Percentiles rank a stretch among this genome's conserved stretches.
phyloP scores from a whole-genome alignment of 1,140 invertebrate genomes.

The Sycophaga agraensis region DNA sequence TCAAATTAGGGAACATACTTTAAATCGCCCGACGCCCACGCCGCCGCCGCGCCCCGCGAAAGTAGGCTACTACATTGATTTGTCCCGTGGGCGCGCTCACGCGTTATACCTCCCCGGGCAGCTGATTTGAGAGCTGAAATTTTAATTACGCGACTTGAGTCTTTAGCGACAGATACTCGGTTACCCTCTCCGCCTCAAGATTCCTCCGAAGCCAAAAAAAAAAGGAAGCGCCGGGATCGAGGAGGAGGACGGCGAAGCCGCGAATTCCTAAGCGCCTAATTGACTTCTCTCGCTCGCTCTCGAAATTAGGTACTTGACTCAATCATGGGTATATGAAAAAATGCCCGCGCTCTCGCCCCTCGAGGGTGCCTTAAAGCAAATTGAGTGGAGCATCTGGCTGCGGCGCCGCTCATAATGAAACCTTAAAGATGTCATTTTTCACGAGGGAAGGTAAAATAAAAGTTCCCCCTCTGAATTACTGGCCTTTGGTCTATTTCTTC shows the following conservation, averaged over 20 bases:
- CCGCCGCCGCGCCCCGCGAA: neutral
- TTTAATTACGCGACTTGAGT: conserved; percentile 25
- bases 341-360: neutral
- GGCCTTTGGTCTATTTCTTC: too few relatives aligned
- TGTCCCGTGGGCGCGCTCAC: neutral
- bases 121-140: conserved; percentile 20
- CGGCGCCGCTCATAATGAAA: conserved; percentile 16
- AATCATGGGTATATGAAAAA: conserved; percentile 22
- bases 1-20: conserved; percentile 27
- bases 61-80: conserved; percentile 27
- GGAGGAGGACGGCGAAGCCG: neutral
- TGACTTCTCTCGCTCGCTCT: conserved; percentile 2
- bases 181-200: neutral
- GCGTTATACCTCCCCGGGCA: neutral
- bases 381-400: conserved; percentile 24
- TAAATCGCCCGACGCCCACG: conserved; percentile 3
- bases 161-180: conserved; percentile 1
- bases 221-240: conserved; percentile 6
- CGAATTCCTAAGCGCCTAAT: conserved; percentile 24
- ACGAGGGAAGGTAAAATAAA: neutral
- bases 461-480: neutral
- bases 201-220: neutral
- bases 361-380: conserved; percentile 11
- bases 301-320: conserved; percentile 15
- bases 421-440: conserved; percentile 13